These are phyloP conservation scores for Omphaloscelis lunosa DNA, from an alignment of 2,888 invertebrate species.

Conservation along the genomic window DNA sequence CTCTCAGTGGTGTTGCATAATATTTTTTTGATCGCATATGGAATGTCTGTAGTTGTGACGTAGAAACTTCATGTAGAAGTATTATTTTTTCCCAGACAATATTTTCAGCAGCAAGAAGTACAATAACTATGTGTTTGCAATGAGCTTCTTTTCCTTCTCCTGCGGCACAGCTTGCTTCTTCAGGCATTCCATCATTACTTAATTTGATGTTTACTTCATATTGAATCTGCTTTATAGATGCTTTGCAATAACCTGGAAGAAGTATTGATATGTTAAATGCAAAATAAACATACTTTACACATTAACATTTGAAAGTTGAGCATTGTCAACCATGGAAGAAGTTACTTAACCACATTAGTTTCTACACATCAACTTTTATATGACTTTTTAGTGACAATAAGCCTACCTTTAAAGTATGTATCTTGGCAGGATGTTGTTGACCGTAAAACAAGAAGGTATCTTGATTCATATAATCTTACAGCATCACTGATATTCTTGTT, in stretches of 20 bases:
- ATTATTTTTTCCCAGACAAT: background rate
- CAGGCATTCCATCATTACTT: background rate
- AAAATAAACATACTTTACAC: background rate
- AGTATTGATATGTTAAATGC: background rate
- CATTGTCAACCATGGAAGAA: no score
- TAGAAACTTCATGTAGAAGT: background rate
- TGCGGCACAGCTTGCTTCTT: slow-evolving; percentile 8
- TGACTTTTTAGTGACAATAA: no score
- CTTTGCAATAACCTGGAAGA: slow-evolving; percentile 4
- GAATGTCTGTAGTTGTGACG: background rate
- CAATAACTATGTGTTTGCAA: background rate
- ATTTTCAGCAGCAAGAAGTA: slow-evolving; percentile 4
- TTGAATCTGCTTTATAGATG: background rate
- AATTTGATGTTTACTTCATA: background rate
- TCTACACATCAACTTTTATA: no score
- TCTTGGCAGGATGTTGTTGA: no score
- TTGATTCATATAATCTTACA: no score
- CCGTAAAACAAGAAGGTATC: no score
- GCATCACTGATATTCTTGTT: no score
- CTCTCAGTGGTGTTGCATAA: background rate
- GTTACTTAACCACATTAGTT: no score
- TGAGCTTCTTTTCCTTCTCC: slow-evolving; percentile 1
- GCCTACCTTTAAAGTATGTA: no score
- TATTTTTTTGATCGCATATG: background rate
- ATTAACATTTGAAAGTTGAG: no score